Percentiles rank a stretch among this genome's conserved stretches.
Conservation (phyloP, 2,113 vertebrate genomes). For the Myiozetetes cayanensis region DNA sequence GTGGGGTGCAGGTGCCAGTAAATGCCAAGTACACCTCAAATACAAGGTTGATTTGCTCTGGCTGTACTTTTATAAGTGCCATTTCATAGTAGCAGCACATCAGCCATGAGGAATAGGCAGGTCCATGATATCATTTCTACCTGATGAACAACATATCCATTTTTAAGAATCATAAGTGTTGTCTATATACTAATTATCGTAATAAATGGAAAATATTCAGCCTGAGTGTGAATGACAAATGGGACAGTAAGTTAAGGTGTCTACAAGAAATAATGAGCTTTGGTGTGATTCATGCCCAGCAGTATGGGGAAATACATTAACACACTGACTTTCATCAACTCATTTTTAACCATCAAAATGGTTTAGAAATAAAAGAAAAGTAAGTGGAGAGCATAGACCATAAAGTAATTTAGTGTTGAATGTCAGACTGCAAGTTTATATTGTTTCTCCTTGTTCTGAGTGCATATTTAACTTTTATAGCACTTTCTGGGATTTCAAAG, state of each 20-base stretch:
- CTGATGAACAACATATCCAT: background rate
- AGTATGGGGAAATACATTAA: slow-evolving; percentile 15
- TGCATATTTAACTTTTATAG: background rate
- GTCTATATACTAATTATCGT: background rate
- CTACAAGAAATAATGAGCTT: slow-evolving; percentile 16
- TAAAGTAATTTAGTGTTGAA: background rate
- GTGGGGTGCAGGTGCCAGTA: background rate
- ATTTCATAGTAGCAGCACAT: background rate
- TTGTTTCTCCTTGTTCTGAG: background rate
- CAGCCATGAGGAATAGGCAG: background rate
- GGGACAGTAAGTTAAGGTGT: background rate
- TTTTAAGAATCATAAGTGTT: background rate
- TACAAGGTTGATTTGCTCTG: background rate
- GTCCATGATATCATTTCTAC: background rate
- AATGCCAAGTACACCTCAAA: background rate
- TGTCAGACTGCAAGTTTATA: background rate
- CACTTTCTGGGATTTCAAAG: background rate
- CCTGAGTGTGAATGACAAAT: background rate
- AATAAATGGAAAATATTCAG: slow-evolving; percentile 10
- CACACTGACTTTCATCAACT: background rate
- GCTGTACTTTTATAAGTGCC: background rate
- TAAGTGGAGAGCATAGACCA: background rate
- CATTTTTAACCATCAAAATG: slow-evolving; percentile 6
- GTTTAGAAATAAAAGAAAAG: slow-evolving; percentile 23
- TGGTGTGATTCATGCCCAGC: slow-evolving; percentile 1